Evolutionary conservation across 2,888 invertebrate genomes (phyloP).

Genomic region (Hydriomena furcata): DNA sequence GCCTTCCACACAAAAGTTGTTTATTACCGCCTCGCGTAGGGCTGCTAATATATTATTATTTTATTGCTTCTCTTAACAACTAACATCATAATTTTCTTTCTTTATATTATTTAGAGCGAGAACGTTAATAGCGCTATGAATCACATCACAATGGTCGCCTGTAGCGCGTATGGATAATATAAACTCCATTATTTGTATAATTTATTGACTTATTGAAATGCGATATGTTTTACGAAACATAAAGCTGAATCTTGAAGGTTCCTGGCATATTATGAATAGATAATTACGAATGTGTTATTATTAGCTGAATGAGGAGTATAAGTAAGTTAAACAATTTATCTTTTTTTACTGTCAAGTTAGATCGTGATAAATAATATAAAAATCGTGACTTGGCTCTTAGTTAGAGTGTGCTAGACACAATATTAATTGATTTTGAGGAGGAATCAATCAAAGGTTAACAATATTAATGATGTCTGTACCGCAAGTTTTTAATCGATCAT

Average conservation of each 20-base stretch:
- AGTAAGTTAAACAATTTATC: constrained; percentile 5
- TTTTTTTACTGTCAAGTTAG: constrained; percentile 3
- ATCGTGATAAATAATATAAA: constrained; percentile 7
- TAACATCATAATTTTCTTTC: constrained; percentile 68
- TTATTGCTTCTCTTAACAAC: constrained; percentile 55
- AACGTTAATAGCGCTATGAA: constrained; percentile 67
- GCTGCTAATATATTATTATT: constrained; percentile 70
- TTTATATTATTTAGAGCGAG: constrained; percentile 67
- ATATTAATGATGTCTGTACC: constrained; percentile 69
- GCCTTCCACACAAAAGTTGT: constrained; percentile 82
- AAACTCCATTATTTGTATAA: constrained; percentile 66
- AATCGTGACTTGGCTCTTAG: background rate
- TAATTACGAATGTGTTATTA: background rate
- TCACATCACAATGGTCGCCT: constrained; percentile 66
- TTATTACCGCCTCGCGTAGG: constrained; percentile 70
- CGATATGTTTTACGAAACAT: constrained; percentile 25
- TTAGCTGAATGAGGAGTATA: too few relatives aligned
- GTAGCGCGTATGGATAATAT: constrained; percentile 63
- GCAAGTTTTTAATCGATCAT: constrained; percentile 67
- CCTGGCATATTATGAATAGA: constrained; percentile 3
- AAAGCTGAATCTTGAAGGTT: constrained; percentile 12
- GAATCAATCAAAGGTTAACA: constrained; percentile 68
- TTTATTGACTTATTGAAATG: constrained; percentile 50
- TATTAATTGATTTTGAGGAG: constrained; percentile 45
- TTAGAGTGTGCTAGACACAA: background rate